Base-by-base conservation (phyloP, 2,797 vertebrate species). In the Sandelia bainsii region DNA sequence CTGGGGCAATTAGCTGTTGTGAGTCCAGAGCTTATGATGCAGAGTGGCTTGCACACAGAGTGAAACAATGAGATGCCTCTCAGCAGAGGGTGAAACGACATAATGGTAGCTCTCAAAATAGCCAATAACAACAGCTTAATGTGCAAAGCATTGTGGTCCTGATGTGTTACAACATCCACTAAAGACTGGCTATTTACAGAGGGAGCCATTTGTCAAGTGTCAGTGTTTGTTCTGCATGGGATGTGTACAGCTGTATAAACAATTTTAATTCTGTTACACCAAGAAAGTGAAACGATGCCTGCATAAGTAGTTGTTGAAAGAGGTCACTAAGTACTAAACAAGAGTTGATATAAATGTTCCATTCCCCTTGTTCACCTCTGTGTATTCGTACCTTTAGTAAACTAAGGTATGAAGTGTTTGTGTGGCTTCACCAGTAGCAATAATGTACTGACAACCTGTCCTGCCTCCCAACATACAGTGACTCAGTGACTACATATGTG, bases 171-270 rank as follows among this genome's bases (percentile, higher is more conserved):
- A 58, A 7, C 20, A 61, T 58, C 29, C 59, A 57, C 53, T 56
- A 4, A 60, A 63, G 37, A 52, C 19, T 4, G 16, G 39, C 54
- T 71, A 6, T 40, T 75, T 48, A 58, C 17, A 63, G 42, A 48
- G 2, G 52, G 5, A 56, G 44, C 11, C 42, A 63, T 84, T 84
- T 34, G 27, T 79, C 72, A 74, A 58, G 75, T 69, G 80, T 76
- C 54, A 8, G 44, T 8, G 1, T 45, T 63, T 22, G 45, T 22
- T 58, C 32, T 4, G 5, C 25, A 12, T 1, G 0, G 39, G 23
- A 46, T 4, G 16, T 5, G 23, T n/a, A 2, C 27, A 20, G 48
- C 60, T 40, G 32, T 44, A 60, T 50, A 0, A 4, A 34, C 20
- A 27, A 2, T 37, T 75, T 63, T 10, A 19, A 57, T 48, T 23